These are phyloP conservation scores for Caenorhabditis wallacei DNA, from an alignment of 2,888 invertebrate species.

Conservation along the genomic window DNA sequence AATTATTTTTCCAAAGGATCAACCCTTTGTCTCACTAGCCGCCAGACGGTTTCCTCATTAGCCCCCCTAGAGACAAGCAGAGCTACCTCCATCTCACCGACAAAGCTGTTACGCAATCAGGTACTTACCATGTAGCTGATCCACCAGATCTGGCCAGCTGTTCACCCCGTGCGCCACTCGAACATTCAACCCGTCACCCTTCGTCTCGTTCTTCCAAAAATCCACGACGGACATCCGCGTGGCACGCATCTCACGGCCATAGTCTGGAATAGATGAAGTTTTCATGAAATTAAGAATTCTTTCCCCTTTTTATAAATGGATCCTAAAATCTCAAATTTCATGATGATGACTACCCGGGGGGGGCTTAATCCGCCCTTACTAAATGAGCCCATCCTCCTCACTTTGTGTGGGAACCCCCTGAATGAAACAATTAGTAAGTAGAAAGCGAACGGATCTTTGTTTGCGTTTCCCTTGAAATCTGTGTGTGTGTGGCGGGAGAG, in stretches of 20 bases:
- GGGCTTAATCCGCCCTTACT: background rate
- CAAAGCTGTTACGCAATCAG: conserved; percentile 9
- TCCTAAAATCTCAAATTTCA: conserved; percentile 6
- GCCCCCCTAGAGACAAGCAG: conserved; percentile 16
- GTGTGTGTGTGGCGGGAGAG: too few relatives aligned
- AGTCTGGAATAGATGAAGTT: conserved; percentile 55
- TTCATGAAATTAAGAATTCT: background rate
- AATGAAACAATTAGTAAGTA: conserved; percentile 29
- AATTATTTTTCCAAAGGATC: background rate
- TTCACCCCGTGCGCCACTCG: conserved; percentile 77
- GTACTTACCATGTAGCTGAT: conserved; percentile 74
- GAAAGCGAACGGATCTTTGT: conserved; percentile 1
- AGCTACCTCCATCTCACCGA: conserved; percentile 24
- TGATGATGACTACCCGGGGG: background rate
- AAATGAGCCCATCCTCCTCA: conserved; percentile 7
- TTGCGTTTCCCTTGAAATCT: background rate
- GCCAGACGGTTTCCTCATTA: conserved; percentile 45
- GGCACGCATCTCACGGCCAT: conserved; percentile 75
- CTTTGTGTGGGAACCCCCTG: conserved; percentile 18
- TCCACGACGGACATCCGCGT: conserved; percentile 79
- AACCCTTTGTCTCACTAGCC: too few relatives aligned
- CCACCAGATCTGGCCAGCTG: conserved; percentile 76
- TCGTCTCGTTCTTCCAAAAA: conserved; percentile 78
- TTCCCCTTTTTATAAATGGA: background rate
- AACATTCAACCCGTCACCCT: conserved; percentile 76